phyloP scores from a whole-genome alignment of 2,888 invertebrate species.

The Parochlus steinenii region DNA sequence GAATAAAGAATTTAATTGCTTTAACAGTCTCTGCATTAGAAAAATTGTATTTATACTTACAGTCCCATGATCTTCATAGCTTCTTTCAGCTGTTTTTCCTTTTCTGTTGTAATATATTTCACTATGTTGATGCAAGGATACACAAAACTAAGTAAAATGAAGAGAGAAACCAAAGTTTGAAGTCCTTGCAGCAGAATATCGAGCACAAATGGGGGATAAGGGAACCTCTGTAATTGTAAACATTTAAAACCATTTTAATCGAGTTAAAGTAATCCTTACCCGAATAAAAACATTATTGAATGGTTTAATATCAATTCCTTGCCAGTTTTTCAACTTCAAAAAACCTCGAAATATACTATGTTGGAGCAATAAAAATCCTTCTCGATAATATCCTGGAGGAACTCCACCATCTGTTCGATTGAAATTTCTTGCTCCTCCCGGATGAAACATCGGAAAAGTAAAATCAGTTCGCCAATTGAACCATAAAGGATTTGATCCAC shows the following conservation, averaged over 20 bases:
- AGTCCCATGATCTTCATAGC: slow-evolving; percentile 78
- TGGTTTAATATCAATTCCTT: slow-evolving; percentile 1
- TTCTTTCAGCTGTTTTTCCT: slow-evolving; percentile 33
- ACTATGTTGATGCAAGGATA: slow-evolving; percentile 60
- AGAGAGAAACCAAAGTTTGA: slow-evolving; percentile 47
- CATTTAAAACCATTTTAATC: not conserved
- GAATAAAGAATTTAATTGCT: not conserved
- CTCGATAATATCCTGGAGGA: slow-evolving; percentile 23
- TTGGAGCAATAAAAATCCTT: slow-evolving; percentile 10
- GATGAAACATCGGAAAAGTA: slow-evolving; percentile 44
- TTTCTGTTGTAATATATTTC: slow-evolving; percentile 29
- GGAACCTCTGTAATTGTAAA: slow-evolving; percentile 39
- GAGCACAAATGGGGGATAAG: slow-evolving; percentile 47
- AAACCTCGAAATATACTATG: slow-evolving; percentile 8
- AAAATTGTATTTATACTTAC: not conserved
- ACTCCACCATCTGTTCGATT: slow-evolving; percentile 29
- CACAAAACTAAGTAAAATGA: slow-evolving; percentile 60
- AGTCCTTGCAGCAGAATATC: slow-evolving; percentile 47
- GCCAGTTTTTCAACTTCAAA: slow-evolving; percentile 2
- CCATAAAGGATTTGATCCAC: slow-evolving; percentile 18
- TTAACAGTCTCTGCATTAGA: too few relatives aligned
- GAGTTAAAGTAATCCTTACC: not conserved
- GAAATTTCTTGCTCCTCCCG: slow-evolving; percentile 42
- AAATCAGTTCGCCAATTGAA: slow-evolving; percentile 44
- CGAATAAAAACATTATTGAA: slow-evolving; percentile 1